A percentile compares a stretch with the other conserved stretches of the same genome.
phyloP scores from a whole-genome alignment of 2,113 vertebrate species.

The Toxostoma redivivum region DNA sequence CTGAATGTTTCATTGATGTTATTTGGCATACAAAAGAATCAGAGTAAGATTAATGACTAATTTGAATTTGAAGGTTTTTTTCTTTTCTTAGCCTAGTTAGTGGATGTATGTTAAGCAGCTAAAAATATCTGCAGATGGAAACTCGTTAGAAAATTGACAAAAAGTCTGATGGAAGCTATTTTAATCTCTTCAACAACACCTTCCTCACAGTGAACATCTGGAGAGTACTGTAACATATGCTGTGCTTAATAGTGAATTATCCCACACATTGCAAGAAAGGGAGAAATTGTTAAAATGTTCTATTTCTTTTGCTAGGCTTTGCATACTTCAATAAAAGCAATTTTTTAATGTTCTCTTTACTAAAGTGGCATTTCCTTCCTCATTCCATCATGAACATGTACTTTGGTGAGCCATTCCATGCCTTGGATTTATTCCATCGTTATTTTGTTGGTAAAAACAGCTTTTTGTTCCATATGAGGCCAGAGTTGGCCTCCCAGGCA shows the following conservation, averaged over 20 bases:
- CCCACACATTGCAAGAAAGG: neutral
- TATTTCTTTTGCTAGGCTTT: neutral
- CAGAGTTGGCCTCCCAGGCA: neutral
- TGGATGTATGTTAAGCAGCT: neutral
- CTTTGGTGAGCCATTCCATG: accelerated
- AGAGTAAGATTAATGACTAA: neutral
- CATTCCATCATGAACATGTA: neutral
- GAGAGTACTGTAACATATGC: neutral
- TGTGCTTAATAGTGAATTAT: neutral
- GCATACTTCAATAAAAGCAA: neutral
- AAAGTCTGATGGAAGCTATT: neutral
- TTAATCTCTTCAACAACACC: neutral
- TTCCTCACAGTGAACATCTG: neutral
- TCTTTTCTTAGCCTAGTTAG: accelerated
- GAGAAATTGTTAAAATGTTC: neutral
- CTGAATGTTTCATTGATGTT: neutral
- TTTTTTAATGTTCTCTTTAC: neutral
- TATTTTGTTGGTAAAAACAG: neutral
- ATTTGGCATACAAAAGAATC: neutral
- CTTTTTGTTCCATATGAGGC: no score
- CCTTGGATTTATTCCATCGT: neutral
- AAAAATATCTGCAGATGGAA: neutral
- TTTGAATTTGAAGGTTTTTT: neutral
- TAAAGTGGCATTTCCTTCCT: neutral
- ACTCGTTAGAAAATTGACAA: neutral